A percentile compares a stretch with the other conserved stretches of the same genome.
Conservation (phyloP, 2,888 invertebrate genomes). For the Synergus umbraculus region DNA sequence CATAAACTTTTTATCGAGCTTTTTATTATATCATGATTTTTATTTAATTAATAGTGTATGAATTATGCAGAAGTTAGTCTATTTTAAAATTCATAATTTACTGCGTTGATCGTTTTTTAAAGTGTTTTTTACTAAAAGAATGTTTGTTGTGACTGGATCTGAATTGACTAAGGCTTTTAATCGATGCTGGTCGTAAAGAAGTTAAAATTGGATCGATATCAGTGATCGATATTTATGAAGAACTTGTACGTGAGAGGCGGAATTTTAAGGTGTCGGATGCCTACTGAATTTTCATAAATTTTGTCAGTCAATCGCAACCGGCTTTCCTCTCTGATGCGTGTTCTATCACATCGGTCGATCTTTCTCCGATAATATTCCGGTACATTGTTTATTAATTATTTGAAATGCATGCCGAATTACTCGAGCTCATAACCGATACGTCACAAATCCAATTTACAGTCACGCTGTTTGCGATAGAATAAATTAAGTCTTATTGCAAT, state of each 20-base stretch:
- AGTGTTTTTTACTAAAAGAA: too few species aligned
- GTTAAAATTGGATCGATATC: not conserved
- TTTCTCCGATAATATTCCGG: constrained; percentile 57
- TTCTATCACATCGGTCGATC: constrained; percentile 41
- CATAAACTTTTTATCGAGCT: too few species aligned
- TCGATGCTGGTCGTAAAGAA: not conserved
- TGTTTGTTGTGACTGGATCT: not conserved
- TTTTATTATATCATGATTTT: too few species aligned
- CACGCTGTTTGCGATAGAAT: constrained; percentile 66
- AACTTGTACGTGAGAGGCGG: not conserved
- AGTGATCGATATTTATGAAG: constrained; percentile 3
- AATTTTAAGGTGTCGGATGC: not conserved
- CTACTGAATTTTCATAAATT: constrained; percentile 31
- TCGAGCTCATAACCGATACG: constrained; percentile 70
- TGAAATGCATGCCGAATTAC: constrained; percentile 72
- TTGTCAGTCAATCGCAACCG: not conserved
- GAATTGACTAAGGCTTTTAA: not conserved
- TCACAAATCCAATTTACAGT: constrained; percentile 73
- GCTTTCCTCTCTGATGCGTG: not conserved
- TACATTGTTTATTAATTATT: constrained; percentile 69
- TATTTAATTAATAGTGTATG: too few species aligned
- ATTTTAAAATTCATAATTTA: too few species aligned
- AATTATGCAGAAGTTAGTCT: too few species aligned
- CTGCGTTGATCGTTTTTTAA: too few species aligned
- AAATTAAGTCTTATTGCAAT: constrained; percentile 71